A percentile compares a stretch with the other conserved stretches of the same genome.
Evolutionary conservation across 2,888 invertebrate species (phyloP).

Genomic region (Alcis repandata): DNA sequence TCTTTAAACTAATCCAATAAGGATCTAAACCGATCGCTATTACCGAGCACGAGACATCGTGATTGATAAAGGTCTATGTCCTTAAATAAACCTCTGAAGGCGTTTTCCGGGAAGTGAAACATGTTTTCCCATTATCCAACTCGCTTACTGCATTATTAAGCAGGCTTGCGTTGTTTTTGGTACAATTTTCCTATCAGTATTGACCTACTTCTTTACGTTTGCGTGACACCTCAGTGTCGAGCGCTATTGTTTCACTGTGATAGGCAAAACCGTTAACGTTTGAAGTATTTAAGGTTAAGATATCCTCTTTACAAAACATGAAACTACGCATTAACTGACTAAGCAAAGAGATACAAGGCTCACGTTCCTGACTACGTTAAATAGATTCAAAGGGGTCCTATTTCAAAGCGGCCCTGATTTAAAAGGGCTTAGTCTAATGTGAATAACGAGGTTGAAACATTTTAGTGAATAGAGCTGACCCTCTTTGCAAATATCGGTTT

Average conservation of each 20-base stretch:
- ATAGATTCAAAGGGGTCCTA: constrained; percentile 70
- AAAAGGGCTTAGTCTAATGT: constrained; percentile 78
- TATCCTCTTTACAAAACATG: constrained; percentile 22
- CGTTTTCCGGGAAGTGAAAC: constrained; percentile 64
- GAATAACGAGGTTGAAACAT: constrained; percentile 79
- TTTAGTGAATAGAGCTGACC: constrained; percentile 77
- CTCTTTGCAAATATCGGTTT: constrained; percentile 68
- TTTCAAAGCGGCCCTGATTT: constrained; percentile 71
- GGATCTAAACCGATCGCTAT: neutral
- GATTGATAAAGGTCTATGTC: constrained; percentile 36
- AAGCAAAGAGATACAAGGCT: constrained; percentile 45
- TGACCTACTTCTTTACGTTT: constrained; percentile 57
- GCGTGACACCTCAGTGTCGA: constrained; percentile 54
- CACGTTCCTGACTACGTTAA: constrained; percentile 54
- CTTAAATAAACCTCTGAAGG: constrained; percentile 50
- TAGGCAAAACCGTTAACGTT: constrained; percentile 42
- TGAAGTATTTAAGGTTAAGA: constrained; percentile 13
- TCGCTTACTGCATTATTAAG: constrained; percentile 53
- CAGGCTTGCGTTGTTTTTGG: constrained; percentile 46
- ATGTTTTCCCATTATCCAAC: constrained; percentile 50
- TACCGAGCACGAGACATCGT: neutral
- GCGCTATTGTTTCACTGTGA: constrained; percentile 43
- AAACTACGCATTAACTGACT: constrained; percentile 30
- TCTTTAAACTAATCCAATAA: neutral
- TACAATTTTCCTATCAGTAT: constrained; percentile 56